Base-by-base conservation (phyloP, 1,140 invertebrate species). In the Drosophila athabasca region DNA sequence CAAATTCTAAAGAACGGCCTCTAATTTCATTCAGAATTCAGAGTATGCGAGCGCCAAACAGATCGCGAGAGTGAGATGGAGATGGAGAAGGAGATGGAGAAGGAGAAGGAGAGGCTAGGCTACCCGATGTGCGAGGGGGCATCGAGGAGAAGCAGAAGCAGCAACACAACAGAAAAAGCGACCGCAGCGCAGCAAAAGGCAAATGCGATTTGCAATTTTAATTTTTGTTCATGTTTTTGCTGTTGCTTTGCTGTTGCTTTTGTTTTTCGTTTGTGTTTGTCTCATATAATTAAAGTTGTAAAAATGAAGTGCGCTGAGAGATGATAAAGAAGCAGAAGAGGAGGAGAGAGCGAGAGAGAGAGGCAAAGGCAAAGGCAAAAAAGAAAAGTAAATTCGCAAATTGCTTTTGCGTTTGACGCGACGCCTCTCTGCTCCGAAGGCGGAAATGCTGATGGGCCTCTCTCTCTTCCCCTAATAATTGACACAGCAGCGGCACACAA, bases 271-370 rank as follows among this genome's bases (percentile, higher is more conserved):
- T 13, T 41, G 29, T 61, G 69, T 73, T 48, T 67, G 43, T 71
- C 82, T 82, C 68, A 54, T 83, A 75, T 81, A 77, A 81, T 81
- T 81, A 83, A 87, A 77, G 68, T 84, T 83, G 79, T 83, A 71
- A 83, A 88, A 88, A 84, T 68, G 44, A 69, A 69, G 67, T 69
- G 66, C 66, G 48, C 29, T 35, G 50, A 17, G 15, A 19, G n/a
- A 57, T 68, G 51, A 62, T 41, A 62, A 41, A 26, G 49, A 68
- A 55, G 22, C 54, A 13, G 4, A 54, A 66, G 4, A 46, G 53
- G 26, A 50, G n/a, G 2, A 3, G 13, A 35, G 39, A 11, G 19
- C 15, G 6, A 39, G n/a, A 35, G 35, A 22, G 64, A 26, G 39
- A 46, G n/a, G n/a, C 8, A 26, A 48, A 19, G n/a, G n/a, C 8